These are phyloP conservation scores for Gasteruption jaculator DNA, from an alignment of 2,888 invertebrate genomes.

Conservation along the genomic window DNA sequence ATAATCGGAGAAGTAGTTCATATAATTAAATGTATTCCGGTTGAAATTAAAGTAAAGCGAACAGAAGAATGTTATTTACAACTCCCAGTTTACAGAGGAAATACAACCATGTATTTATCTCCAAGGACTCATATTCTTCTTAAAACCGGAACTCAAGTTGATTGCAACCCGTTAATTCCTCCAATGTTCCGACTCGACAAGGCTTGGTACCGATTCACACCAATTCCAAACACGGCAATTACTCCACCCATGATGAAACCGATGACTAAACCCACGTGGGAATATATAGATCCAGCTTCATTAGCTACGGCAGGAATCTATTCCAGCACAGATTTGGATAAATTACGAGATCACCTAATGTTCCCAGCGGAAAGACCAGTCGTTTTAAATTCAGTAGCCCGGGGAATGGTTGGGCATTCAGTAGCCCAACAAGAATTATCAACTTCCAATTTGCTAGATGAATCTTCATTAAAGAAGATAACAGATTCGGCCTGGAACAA, in stretches of 20 bases:
- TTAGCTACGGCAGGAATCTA: slow-evolving; percentile 15
- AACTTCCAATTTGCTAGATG: slow-evolving; percentile 14
- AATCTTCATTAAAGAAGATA: slow-evolving; percentile 14
- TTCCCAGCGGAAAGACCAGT: slow-evolving; percentile 16
- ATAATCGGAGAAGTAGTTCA: too few relatives aligned
- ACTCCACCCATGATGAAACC: too few relatives aligned
- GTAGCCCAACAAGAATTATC: slow-evolving; percentile 8
- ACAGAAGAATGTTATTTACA: slow-evolving; percentile 23
- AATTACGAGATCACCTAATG: slow-evolving; percentile 16
- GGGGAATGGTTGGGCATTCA: slow-evolving; percentile 9
- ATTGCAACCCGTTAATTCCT: slow-evolving; percentile 23
- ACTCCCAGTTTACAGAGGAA: too few relatives aligned
- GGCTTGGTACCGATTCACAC: too few relatives aligned
- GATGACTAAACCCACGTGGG: too few relatives aligned
- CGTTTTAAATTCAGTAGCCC: slow-evolving; percentile 10
- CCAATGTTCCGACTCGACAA: slow-evolving; percentile 7
- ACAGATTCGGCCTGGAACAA: slow-evolving; percentile 10
- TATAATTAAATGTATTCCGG: too few relatives aligned
- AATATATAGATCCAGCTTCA: slow-evolving; percentile 10
- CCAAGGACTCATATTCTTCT: slow-evolving; percentile 24
- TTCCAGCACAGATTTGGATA: slow-evolving; percentile 4
- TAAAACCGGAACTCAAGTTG: slow-evolving; percentile 20
- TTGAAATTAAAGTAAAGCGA: too few relatives aligned
- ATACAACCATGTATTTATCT: too few relatives aligned
- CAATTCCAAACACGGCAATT: too few relatives aligned